phyloP scores from a whole-genome alignment of 1,140 invertebrate species.

The Orchestia grillus region DNA sequence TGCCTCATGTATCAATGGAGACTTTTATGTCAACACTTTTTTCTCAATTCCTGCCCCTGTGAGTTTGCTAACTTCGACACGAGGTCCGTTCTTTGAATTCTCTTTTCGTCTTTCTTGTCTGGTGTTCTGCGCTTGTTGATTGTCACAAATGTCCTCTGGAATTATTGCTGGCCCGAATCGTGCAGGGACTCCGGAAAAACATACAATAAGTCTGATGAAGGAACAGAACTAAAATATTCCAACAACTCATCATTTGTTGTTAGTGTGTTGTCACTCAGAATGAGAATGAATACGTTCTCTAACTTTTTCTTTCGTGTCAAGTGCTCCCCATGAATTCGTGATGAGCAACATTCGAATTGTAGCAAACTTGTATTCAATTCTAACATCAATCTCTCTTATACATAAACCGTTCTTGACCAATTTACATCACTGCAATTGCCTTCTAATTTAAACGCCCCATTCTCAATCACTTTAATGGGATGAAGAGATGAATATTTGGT shows the following conservation, averaged over 20 bases:
- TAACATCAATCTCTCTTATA: not conserved
- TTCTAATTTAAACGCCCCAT: not conserved
- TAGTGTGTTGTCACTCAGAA: not conserved
- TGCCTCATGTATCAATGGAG: no score
- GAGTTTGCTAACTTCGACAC: no score
- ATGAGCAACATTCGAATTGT: not conserved
- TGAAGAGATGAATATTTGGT: not conserved
- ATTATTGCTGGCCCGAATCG: not conserved
- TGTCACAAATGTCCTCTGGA: not conserved
- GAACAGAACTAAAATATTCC: not conserved
- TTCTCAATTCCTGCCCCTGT: no score
- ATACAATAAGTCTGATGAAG: not conserved
- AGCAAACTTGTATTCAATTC: not conserved
- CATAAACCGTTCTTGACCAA: not conserved
- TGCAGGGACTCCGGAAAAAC: not conserved
- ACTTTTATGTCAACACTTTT: no score
- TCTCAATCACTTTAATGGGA: not conserved
- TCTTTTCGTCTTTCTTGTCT: not conserved
- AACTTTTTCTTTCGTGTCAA: no score
- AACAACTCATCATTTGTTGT: not conserved
- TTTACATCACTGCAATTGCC: not conserved
- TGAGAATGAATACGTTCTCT: no score
- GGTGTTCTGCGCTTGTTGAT: not conserved
- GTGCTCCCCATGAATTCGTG: not conserved
- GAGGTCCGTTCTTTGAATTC: not conserved